Evolutionary conservation across 2,113 vertebrate genomes (phyloP).

Genomic region (Hypomesus transpacificus): DNA sequence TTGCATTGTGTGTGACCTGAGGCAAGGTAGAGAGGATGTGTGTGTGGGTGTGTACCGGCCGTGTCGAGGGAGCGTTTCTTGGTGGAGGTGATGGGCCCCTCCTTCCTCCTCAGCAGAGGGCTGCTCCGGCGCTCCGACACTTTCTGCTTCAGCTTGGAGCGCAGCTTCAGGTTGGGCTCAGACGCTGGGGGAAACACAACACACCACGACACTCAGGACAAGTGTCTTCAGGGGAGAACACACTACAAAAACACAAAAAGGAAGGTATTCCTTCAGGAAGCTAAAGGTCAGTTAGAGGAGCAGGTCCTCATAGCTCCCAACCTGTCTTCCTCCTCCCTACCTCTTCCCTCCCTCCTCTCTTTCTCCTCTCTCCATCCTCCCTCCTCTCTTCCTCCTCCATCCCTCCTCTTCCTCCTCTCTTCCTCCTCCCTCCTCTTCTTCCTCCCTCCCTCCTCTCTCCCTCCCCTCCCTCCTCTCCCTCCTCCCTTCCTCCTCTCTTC

Average conservation of each 20-base stretch:
- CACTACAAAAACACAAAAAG: too few species aligned
- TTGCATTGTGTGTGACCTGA: too few species aligned
- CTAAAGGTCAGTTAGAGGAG: too few species aligned
- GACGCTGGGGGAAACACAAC: constrained; percentile 73
- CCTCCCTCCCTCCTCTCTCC: background rate
- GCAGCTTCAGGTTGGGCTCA: constrained; percentile 93
- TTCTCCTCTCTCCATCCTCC: constrained; percentile 28
- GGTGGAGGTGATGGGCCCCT: constrained; percentile 79
- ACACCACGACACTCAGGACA: too few species aligned
- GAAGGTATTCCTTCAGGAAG: too few species aligned
- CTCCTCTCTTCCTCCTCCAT: background rate
- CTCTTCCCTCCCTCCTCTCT: constrained; percentile 3
- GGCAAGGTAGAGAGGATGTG: background rate
- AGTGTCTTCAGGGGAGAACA: too few species aligned
- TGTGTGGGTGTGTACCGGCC: constrained; percentile 68
- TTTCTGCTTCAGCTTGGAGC: constrained; percentile 97
- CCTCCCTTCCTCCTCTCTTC: constrained; percentile 40
- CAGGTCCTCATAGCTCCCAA: too few species aligned
- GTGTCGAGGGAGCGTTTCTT: constrained; percentile 94
- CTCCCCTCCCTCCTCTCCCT: background rate
- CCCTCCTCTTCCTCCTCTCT: constrained; percentile 9
- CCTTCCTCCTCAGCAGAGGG: constrained; percentile 89
- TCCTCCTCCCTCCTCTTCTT: background rate
- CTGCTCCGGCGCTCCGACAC: constrained; percentile 95
- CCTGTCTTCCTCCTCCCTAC: background rate